Evolutionary conservation across 2,797 vertebrate species (phyloP), one percentile per base, ranked within the genome.

Genomic region (Decapterus maruadsi): DNA sequence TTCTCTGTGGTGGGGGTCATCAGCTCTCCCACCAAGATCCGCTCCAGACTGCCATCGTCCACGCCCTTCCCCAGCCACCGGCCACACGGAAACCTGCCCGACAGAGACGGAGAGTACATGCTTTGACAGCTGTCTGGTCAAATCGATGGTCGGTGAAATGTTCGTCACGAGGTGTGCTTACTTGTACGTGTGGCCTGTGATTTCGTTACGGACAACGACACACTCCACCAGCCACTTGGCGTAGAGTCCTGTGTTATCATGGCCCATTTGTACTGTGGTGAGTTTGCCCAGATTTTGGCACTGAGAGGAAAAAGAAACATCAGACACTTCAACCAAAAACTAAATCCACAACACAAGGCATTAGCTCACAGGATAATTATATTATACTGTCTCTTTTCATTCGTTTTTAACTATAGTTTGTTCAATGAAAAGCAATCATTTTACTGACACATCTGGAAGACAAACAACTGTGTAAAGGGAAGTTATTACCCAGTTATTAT

Each of bases 211-310:
- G 88, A 99, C 97, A 92, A 99, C 93, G 59, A 99, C 97, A 56
- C 93, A 97, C 91, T 99, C 98, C 88, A 99, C 98, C 17, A 99
- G 96, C 98, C 98, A 99, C 89, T 99, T 99, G 68, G 98, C 98
- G 63, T 99, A 99, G 36, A 99, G 93, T 13, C 98, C 98, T 13
- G 98, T 96, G 94, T 99, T 99, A 91, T 99, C 98, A 20, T 99
- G 98, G 84, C 98, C 98, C 94, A 99, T 99, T 91, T 99, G 97
- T 75, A 98, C 97, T 6, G 98, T 99, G 78, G 98, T 99, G 90
- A 99, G 95, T 82, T 99, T 99, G 46, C 98, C 98, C 82, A 99
- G 93, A 89, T 99, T 99, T 95, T 99, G 98, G 86, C 97, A 99
- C 98, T 99, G 89, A 68, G 54, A 75, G 54, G 54, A 67, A 57